Base-by-base conservation (phyloP, 2,113 vertebrate genomes). In the Dryoscopus gambensis region DNA sequence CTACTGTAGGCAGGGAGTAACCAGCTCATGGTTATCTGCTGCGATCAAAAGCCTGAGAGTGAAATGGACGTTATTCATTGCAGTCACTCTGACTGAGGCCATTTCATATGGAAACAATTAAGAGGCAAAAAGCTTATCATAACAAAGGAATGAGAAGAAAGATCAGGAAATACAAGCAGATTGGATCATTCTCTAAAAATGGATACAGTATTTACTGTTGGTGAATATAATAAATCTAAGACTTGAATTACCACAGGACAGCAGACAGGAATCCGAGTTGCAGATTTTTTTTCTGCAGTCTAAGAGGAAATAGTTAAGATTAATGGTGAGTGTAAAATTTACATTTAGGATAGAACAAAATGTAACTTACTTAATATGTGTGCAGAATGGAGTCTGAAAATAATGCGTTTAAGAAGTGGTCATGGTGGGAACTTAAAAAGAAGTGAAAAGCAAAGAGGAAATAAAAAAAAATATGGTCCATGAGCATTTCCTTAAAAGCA, bases 91-190 rank as follows among this genome's bases (percentile, higher is more conserved):
- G 76, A 40, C 31, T 28, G 89, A 96, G 59, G 52, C 53, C 59
- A 64, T 95, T 96, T 96, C 93, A 96, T 91, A 84, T 91, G 78
- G 87, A 76, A 95, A 86, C 71, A 93, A 94, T 91, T 81, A 87
- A 60, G 70, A 96, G 28, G 75, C 91, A 94, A 71, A 87, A 95
- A 93, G 65, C 83, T 96, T 97, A 97, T 97, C 52, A 80, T 93
- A 97, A 93, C 81, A 96, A 97, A 94, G 78, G 88, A 92, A 97
- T 96, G 93, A 93, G 87, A 94, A 85, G 79, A 73, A 89, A 94
- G 78, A 93, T 96, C 84, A 97, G 91, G 96, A 98, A 97, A 90
- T 89, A 79, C 59, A 71, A 74, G 83, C 59, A 95, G 86, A 91
- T 87, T 93, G 88, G 65, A 56, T 80, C 79, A 95, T 53, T 69